A percentile compares a stretch with the other conserved stretches of the same genome.
phyloP scores from a whole-genome alignment of 1,140 invertebrate genomes.

The Drosophila sproati region DNA sequence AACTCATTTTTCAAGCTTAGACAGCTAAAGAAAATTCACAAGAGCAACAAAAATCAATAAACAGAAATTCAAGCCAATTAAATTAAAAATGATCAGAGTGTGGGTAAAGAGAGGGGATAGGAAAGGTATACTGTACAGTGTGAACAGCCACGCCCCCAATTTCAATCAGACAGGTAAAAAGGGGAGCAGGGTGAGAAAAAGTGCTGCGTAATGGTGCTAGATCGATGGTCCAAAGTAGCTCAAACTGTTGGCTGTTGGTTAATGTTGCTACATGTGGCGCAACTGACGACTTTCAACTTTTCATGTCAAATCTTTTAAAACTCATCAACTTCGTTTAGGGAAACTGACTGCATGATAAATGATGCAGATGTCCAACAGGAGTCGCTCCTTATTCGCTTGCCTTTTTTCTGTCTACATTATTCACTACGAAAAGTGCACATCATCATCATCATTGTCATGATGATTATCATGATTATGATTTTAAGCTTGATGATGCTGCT shows the following conservation, averaged over 20 bases:
- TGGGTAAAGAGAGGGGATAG: neutral
- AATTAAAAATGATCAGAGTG: constrained; percentile 8
- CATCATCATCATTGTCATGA: constrained; percentile 34
- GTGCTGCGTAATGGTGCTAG: constrained; percentile 25
- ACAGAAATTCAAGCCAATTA: constrained; percentile 10
- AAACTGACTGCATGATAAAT: constrained; percentile 34
- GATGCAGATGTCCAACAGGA: constrained; percentile 18
- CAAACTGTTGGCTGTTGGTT: neutral
- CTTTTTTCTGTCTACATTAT: constrained; percentile 1
- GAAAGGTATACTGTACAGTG: constrained; percentile 26
- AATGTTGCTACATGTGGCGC: constrained; percentile 15
- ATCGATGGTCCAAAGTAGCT: constrained; percentile 19
- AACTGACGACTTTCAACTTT: constrained; percentile 32
- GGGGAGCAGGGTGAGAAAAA: neutral
- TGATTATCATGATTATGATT: neutral
- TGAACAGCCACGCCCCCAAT: constrained; percentile 30
- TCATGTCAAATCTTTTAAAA: constrained; percentile 52
- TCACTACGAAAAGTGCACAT: constrained; percentile 49
- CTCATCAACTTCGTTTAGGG: constrained; percentile 41
- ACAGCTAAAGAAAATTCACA: neutral
- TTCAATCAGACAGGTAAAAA: neutral
- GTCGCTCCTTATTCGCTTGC: neutral
- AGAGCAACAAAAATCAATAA: neutral
- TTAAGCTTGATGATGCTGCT: neutral
- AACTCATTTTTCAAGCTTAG: constrained; percentile 16